These are phyloP conservation scores for Pyrgus malvae DNA, from an alignment of 2,888 invertebrate species.

Conservation along the genomic window DNA sequence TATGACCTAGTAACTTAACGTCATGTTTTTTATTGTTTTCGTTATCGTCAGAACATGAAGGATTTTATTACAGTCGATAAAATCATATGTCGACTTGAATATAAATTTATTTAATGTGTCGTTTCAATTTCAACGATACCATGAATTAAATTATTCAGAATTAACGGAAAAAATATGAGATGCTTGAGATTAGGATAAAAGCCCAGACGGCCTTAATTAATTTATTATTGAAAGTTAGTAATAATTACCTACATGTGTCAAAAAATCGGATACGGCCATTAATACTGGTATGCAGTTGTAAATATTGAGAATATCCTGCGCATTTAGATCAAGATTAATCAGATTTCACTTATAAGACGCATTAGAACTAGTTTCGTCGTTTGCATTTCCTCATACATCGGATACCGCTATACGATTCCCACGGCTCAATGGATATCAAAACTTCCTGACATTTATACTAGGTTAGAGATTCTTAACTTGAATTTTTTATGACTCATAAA, in stretches of 20 bases:
- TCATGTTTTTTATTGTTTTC: background rate
- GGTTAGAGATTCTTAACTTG: conserved; percentile 7
- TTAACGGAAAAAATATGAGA: no score
- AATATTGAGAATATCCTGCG: conserved; percentile 8
- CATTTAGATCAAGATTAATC: conserved; percentile 3
- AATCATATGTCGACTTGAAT: no score
- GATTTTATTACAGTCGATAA: no score
- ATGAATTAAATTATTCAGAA: no score
- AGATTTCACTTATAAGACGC: conserved; percentile 34
- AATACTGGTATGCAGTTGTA: conserved; percentile 6
- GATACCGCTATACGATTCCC: conserved; percentile 41
- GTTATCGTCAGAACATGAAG: background rate
- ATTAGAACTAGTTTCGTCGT: conserved; percentile 49
- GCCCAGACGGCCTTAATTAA: background rate
- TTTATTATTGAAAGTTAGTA: conserved; percentile 1
- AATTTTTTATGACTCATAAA: no score
- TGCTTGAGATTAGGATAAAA: no score
- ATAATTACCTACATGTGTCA: conserved; percentile 4
- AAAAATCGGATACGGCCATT: conserved; percentile 2
- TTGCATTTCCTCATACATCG: conserved; percentile 42
- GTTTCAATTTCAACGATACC: no score
- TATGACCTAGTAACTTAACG: background rate
- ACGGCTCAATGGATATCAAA: conserved; percentile 37
- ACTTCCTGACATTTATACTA: background rate
- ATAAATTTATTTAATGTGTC: no score